These are phyloP conservation scores for Ladona fulva DNA, from an alignment of 1,140 invertebrate genomes.

Conservation along the genomic window DNA sequence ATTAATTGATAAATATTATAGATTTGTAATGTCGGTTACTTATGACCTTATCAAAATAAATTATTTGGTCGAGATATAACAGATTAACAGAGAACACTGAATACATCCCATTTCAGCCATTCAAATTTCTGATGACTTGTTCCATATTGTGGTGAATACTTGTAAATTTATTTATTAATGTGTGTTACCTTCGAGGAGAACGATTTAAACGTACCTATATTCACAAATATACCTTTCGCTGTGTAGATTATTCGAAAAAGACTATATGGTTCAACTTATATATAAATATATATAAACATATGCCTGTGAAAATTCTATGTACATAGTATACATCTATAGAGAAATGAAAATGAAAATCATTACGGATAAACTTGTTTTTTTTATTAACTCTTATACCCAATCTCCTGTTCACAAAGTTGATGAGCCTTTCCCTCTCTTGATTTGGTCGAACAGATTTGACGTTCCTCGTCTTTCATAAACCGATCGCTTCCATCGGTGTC, in stretches of 20 bases:
- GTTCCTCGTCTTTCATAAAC: too few species aligned
- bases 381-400: neutral
- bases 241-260: neutral
- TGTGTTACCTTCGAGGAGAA: neutral
- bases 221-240: neutral
- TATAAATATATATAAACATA: slow-evolving; percentile 6
- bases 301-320: neutral
- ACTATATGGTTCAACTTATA: neutral
- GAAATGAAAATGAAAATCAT: neutral
- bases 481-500: too few species aligned
- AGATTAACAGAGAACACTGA: too few species aligned
- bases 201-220: neutral
- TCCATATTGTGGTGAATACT: neutral
- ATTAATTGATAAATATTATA: too few species aligned
- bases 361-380: neutral
- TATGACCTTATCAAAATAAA: too few species aligned
- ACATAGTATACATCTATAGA: neutral
- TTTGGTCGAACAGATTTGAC: too few species aligned
- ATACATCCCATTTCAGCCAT: too few species aligned
- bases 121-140: too few species aligned
- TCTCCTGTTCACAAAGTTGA: neutral
- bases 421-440: too few species aligned
- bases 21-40: too few species aligned
- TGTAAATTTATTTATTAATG: neutral
- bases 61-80: too few species aligned